These are phyloP conservation scores for Falco cherrug DNA, from an alignment of 2,797 vertebrate species.

Conservation along the genomic window DNA sequence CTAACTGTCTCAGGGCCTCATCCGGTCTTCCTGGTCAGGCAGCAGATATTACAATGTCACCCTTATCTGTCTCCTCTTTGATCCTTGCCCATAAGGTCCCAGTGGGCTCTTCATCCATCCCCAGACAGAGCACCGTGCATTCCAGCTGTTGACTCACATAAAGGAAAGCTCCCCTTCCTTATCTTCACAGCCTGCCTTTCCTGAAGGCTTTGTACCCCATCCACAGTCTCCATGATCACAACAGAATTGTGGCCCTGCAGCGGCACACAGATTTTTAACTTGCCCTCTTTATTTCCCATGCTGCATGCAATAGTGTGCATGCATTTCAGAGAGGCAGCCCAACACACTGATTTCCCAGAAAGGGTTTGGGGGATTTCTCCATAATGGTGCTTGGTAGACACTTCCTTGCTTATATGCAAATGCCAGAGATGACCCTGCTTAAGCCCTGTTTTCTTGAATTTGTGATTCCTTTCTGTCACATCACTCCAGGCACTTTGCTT, in stretches of 20 bases:
- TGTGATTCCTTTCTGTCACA: not conserved
- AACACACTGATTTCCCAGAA: not conserved
- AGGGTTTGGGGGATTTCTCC: not conserved
- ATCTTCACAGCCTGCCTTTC: not conserved
- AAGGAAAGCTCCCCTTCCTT: not conserved
- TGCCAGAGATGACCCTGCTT: not conserved
- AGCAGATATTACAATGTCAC: not conserved
- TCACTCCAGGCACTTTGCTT: not conserved
- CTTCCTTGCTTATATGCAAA: not conserved
- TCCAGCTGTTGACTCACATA: not conserved
- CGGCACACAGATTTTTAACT: not conserved
- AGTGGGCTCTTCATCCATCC: not conserved
- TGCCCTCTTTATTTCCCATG: not conserved
- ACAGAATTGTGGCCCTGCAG: too few species aligned
- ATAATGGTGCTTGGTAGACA: not conserved
- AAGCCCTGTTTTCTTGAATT: not conserved
- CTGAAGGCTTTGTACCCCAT: not conserved
- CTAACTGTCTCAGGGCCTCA: not conserved
- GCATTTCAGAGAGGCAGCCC: not conserved
- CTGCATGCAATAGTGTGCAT: not conserved
- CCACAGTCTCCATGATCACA: rapidly evolving
- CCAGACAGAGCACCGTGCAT: not conserved
- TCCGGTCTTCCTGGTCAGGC: not conserved
- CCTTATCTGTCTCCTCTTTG: not conserved
- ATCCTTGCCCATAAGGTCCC: not conserved